phyloP scores from a whole-genome alignment of 2,113 vertebrate species.

The Corythaixoides concolor region DNA sequence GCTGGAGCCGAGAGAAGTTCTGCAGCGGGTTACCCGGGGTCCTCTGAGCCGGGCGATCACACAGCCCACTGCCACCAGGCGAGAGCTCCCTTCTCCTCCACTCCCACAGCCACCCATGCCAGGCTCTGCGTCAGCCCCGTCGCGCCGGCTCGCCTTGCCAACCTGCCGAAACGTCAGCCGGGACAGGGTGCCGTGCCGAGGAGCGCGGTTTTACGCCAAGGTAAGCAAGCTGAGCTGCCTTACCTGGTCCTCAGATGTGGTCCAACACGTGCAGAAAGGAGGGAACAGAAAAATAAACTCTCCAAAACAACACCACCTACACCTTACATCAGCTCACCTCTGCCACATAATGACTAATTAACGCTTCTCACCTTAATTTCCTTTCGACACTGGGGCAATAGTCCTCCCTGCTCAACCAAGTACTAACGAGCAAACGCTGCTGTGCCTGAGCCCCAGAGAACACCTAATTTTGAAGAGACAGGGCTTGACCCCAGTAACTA shows the following conservation, averaged over 20 bases:
- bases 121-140: not conserved
- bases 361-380: not conserved
- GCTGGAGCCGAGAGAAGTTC: not conserved
- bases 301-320: not conserved
- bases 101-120: not conserved
- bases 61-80: not conserved
- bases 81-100: not conserved
- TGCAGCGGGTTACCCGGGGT: fast-evolving
- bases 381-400: fast-evolving
- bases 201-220: fast-evolving
- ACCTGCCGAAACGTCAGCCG: not conserved
- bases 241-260: not conserved
- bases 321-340: not conserved
- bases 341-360: not conserved
- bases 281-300: not conserved
- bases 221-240: not conserved
- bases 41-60: not conserved
- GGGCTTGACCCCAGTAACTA: not conserved
- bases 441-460: not conserved
- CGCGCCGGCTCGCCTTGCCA: not conserved
- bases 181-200: fast-evolving
- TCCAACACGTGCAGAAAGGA: not conserved
- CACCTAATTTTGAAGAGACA: not conserved
- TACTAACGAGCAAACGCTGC: not conserved
- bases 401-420: not conserved